Evolutionary conservation across 2,797 vertebrate genomes (phyloP), one percentile per base, ranked within the genome.

Genomic region (Spondyliosoma cantharus): DNA sequence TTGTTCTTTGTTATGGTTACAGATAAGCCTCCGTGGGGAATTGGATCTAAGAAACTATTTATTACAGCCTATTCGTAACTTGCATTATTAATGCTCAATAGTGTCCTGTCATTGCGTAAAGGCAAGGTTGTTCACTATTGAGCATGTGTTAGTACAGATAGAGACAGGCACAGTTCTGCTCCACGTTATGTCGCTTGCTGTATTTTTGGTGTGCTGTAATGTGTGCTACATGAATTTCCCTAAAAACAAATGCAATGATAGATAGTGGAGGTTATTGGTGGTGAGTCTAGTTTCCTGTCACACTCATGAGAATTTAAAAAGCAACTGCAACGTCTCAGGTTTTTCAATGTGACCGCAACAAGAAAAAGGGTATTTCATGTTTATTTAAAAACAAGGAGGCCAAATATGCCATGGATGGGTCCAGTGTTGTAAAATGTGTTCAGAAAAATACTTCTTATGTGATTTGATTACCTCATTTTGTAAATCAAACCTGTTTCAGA

Each of bases 1-100:
- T 24, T 45, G 53, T 68, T 20, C 82, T 77, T 87, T 90, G 86
- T 90, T 90, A 87, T 92, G 8, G 37, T 91, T 86, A 83, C 85
- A 86, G 84, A 85, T 84, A 81, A 76, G 66, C 66, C 63, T 88
- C 88, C 67, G 22, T 20, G 20, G 86, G 89, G 87, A 91, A 87
- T 71, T 76, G 43, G 52, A 46, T 77, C 46, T 52, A 37, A 76
- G 7, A 66, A 74, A 87, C 86, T 71, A 86, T 89, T 86, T 83
- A 68, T 91, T 85, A 87, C 75, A 84, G 74, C 61, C 61, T 76
- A 58, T 71, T 86, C 50, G 65, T 72, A 69, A 65, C 54, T 58
- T 60, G 71, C 73, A 84, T 84, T 88, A 90, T 83, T 74, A 79
- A 81, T 81, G 74, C 46, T 83, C 80, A 87, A 87, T 70, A 79